These are phyloP conservation scores for Abscondita cerata DNA, from an alignment of 2,888 invertebrate species.

Conservation along the genomic window DNA sequence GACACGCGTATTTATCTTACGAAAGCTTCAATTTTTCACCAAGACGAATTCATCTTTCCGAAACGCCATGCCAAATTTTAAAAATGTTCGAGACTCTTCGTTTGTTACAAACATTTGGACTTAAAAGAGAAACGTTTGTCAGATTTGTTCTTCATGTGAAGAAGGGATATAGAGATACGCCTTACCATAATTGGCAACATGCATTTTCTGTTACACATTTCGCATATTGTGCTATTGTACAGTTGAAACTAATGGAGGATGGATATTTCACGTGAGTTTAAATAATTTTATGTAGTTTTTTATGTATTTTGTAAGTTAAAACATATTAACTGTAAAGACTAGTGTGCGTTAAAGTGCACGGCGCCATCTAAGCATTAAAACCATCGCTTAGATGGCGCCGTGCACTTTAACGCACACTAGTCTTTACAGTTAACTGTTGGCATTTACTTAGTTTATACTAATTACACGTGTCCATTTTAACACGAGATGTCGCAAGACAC, in stretches of 20 bases:
- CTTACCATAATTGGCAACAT: constrained; percentile 90
- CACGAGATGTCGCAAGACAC: too few species aligned
- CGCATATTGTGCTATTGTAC: constrained; percentile 74
- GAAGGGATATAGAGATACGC: constrained; percentile 80
- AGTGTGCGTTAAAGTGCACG: too few species aligned
- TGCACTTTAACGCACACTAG: too few species aligned
- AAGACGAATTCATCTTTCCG: constrained; percentile 63
- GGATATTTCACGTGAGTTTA: constrained; percentile 69
- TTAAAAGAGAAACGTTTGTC: constrained; percentile 68
- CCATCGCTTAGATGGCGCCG: too few species aligned
- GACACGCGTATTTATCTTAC: constrained; percentile 63
- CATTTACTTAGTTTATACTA: too few species aligned
- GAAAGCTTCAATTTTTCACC: constrained; percentile 63
- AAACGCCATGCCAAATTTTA: constrained; percentile 68
- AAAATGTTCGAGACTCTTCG: constrained; percentile 79
- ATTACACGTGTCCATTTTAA: too few species aligned
- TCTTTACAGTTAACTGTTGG: too few species aligned
- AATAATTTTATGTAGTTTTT: neutral
- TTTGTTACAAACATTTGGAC: constrained; percentile 71
- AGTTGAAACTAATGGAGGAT: constrained; percentile 66
- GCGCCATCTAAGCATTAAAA: too few species aligned
- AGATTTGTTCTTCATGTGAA: constrained; percentile 79
- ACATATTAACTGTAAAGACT: too few species aligned
- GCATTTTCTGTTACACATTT: constrained; percentile 86
- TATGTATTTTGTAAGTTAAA: too few species aligned